Evolutionary conservation across 2,888 invertebrate species (phyloP).

Genomic region (Dromius quadrimaculatus): DNA sequence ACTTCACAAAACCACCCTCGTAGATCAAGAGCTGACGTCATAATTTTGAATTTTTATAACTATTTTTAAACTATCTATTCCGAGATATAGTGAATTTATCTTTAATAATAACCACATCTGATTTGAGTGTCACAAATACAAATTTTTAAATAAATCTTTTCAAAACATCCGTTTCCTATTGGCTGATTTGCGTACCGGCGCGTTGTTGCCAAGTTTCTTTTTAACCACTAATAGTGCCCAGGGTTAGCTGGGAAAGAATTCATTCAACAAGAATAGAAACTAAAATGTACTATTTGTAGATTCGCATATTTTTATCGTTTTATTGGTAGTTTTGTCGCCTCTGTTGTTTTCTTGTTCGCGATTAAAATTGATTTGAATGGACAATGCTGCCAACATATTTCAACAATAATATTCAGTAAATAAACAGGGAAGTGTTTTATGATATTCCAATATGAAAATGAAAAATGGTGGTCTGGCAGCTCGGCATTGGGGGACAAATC

Average conservation of each 20-base stretch:
- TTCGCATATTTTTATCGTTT: slow-evolving; percentile 21
- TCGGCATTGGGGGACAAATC: too few species aligned
- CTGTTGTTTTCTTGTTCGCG: neutral
- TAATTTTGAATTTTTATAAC: too few species aligned
- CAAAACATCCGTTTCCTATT: slow-evolving; percentile 15
- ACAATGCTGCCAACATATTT: neutral
- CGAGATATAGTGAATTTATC: neutral
- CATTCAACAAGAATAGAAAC: neutral
- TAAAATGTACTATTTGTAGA: slow-evolving; percentile 24
- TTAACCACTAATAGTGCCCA: neutral
- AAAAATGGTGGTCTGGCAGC: too few species aligned
- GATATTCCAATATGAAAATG: too few species aligned
- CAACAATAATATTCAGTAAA: too few species aligned
- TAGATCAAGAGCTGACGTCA: too few species aligned
- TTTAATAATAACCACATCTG: neutral
- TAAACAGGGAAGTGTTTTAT: too few species aligned
- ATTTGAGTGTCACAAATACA: neutral
- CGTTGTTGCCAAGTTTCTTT: neutral
- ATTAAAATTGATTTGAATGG: neutral
- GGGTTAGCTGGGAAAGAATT: neutral
- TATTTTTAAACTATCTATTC: too few species aligned
- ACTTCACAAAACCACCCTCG: too few species aligned
- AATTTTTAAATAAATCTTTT: neutral
- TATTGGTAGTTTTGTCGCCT: slow-evolving; percentile 19
- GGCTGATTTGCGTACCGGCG: neutral